Evolutionary conservation across 2,888 invertebrate species (phyloP).

Genomic region (Anthrax anthrax): DNA sequence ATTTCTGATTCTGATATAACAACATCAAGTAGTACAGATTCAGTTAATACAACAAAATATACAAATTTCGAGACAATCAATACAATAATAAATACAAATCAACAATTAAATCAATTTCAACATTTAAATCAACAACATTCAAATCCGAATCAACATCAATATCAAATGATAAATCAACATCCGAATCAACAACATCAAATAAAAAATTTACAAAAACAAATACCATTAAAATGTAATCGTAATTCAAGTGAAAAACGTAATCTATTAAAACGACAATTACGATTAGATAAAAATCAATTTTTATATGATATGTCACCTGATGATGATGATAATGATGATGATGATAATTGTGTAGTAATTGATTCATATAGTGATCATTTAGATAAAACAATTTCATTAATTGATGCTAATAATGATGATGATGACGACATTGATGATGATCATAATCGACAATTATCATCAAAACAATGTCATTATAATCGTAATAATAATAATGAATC

Average conservation of each 20-base stretch:
- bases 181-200: background rate
- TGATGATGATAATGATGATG: constrained; percentile 26
- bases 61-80: constrained; percentile 4
- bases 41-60: constrained; percentile 16
- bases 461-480: background rate
- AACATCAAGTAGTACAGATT: constrained; percentile 15
- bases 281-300: constrained; percentile 33
- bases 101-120: background rate
- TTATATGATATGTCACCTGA: constrained; percentile 32
- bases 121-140: constrained; percentile 4
- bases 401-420: constrained; percentile 1
- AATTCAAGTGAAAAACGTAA: constrained; percentile 19
- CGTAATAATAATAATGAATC: constrained; percentile 28
- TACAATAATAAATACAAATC: constrained; percentile 3
- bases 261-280: constrained; percentile 30
- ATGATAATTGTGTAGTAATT: constrained; percentile 11
- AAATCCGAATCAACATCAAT: constrained; percentile 2
- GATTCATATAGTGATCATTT: constrained; percentile 35
- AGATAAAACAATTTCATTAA: constrained; percentile 31
- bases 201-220: constrained; percentile 12
- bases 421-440: no score
- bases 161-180: background rate
- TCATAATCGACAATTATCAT: no score
- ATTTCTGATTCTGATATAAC: constrained; percentile 18
- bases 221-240: constrained; percentile 10